Evolutionary conservation across 2,888 invertebrate species (phyloP).

Genomic region (Epirrita christyi): DNA sequence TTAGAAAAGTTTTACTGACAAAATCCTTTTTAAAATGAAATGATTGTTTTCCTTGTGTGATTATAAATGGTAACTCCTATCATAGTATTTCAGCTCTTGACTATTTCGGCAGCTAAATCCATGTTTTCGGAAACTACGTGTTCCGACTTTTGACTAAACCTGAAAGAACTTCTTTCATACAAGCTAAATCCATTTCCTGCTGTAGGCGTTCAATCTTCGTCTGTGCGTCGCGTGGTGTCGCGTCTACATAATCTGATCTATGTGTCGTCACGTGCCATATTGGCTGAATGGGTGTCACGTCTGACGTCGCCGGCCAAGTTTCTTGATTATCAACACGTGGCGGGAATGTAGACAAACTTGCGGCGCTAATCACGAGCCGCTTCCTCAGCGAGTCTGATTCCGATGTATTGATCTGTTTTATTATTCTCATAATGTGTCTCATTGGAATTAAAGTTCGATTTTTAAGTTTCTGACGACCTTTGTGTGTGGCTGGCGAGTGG

Average conservation of each 20-base stretch:
- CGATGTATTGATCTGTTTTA: conserved; percentile 29
- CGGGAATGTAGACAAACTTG: conserved; percentile 60
- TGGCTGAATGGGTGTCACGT: conserved; percentile 73
- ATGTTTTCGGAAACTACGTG: not conserved
- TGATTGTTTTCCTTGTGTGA: no score
- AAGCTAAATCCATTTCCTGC: conserved; percentile 24
- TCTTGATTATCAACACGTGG: conserved; percentile 78
- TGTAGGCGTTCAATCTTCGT: conserved; percentile 21
- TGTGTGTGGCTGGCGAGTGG: no score
- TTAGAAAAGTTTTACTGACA: no score
- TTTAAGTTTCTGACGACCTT: no score
- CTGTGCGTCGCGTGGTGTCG: conserved; percentile 2
- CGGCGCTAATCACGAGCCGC: conserved; percentile 52
- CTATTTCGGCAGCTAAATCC: not conserved
- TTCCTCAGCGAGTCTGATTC: conserved; percentile 34
- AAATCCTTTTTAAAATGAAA: no score
- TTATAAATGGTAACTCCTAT: no score
- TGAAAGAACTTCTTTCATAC: not conserved
- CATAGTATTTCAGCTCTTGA: no score
- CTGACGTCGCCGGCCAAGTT: conserved; percentile 69
- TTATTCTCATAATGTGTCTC: conserved; percentile 27
- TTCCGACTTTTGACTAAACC: not conserved
- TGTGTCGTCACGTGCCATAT: conserved; percentile 62
- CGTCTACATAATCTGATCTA: conserved; percentile 43
- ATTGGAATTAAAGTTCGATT: conserved; percentile 2